Evolutionary conservation across 1,140 invertebrate genomes (phyloP).

Genomic region (Pseudoatta argentina): DNA sequence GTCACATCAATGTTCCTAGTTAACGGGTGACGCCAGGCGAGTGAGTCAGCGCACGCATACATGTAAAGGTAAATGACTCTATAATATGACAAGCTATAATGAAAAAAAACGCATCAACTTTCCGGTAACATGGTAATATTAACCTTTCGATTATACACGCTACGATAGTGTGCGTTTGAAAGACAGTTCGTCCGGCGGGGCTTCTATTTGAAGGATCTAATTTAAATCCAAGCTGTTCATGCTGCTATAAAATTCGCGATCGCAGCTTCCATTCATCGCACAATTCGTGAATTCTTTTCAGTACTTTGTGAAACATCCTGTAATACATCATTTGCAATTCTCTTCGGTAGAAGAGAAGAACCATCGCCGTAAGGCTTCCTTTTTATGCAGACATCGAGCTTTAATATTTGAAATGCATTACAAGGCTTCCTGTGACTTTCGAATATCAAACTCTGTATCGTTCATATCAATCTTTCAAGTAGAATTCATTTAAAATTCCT

Average conservation of each 20-base stretch:
- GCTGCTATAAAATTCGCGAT: slow-evolving; percentile 11
- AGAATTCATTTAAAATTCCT: background rate
- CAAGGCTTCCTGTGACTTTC: slow-evolving; percentile 42
- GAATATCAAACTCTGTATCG: background rate
- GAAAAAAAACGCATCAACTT: slow-evolving; percentile 26
- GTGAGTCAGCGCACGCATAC: slow-evolving; percentile 54
- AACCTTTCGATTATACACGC: slow-evolving; percentile 6
- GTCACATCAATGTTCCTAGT: slow-evolving; percentile 50
- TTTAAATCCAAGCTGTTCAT: background rate
- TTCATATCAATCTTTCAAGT: background rate
- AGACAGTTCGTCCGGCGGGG: background rate
- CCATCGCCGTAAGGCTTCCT: slow-evolving; percentile 14
- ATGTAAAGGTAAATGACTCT: slow-evolving; percentile 10
- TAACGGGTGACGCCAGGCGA: slow-evolving; percentile 53
- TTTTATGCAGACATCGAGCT: slow-evolving; percentile 22
- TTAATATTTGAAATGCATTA: background rate
- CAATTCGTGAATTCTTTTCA: slow-evolving; percentile 8
- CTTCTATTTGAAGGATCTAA: slow-evolving; percentile 1
- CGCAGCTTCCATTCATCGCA: background rate
- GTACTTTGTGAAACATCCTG: background rate
- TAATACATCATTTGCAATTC: slow-evolving; percentile 34
- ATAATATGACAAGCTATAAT: slow-evolving; percentile 6
- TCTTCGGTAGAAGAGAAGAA: slow-evolving; percentile 13
- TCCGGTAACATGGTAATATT: slow-evolving; percentile 27
- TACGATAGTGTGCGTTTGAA: background rate